Conservation (phyloP, 2,113 vertebrate species). For the Elephantulus edwardii region DNA sequence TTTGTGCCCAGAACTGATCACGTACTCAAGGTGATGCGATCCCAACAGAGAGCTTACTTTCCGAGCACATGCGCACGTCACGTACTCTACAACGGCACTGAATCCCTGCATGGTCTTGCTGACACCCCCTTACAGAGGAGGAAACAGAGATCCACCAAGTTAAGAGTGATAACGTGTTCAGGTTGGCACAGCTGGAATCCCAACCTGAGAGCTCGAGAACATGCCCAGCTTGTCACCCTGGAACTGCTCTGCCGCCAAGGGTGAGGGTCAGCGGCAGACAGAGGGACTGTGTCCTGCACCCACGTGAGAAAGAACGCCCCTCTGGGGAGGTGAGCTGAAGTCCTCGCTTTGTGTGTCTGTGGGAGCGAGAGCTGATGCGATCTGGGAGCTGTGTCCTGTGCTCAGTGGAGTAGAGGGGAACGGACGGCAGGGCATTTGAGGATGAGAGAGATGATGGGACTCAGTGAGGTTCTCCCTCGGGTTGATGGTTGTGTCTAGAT, state of each 20-base stretch:
- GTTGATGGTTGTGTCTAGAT: background rate
- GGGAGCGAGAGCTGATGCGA: background rate
- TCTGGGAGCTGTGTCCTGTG: background rate
- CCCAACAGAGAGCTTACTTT: background rate
- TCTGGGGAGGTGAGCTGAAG: background rate
- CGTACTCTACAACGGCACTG: too few species aligned
- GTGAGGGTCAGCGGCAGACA: background rate
- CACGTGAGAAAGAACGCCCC: background rate
- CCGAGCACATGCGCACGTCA: background rate
- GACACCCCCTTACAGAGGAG: background rate
- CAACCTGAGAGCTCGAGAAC: background rate
- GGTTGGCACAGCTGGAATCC: background rate
- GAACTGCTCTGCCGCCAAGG: fast-evolving
- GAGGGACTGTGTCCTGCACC: background rate
- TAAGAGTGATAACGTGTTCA: background rate
- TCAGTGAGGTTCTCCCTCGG: background rate
- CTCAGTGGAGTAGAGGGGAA: background rate
- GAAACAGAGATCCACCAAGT: background rate
- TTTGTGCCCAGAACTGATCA: background rate
- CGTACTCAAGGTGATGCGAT: background rate
- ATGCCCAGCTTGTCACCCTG: background rate
- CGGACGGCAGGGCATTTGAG: background rate
- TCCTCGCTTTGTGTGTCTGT: background rate
- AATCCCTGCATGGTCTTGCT: background rate
- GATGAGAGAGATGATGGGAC: background rate